These are phyloP conservation scores for Ataeniobius toweri DNA, from an alignment of 2,797 vertebrate species.

Conservation along the genomic window DNA sequence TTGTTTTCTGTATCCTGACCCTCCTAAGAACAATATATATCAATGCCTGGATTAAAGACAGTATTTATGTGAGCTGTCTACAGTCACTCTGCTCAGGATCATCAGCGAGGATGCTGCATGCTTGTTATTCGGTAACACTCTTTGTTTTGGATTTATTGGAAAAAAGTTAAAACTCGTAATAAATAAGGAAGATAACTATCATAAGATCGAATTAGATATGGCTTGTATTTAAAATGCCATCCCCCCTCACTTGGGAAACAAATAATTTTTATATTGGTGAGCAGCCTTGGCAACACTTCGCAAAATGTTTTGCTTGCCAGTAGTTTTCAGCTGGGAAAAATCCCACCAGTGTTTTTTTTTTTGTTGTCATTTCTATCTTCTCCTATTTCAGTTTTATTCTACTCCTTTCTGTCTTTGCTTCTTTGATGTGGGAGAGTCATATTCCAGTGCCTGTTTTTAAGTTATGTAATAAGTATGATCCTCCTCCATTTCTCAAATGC, in stretches of 20 bases:
- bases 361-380: background rate
- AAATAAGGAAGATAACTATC: background rate
- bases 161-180: background rate
- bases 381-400: background rate
- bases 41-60: background rate
- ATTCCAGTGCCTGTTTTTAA: background rate
- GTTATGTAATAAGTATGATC: background rate
- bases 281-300: background rate
- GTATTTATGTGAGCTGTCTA: slow-evolving; percentile 2
- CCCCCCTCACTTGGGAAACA: background rate
- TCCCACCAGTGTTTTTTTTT: background rate
- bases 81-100: background rate
- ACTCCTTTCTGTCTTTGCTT: background rate
- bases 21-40: background rate
- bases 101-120: background rate
- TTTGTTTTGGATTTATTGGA: slow-evolving; percentile 1
- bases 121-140: background rate
- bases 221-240: background rate
- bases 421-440: background rate
- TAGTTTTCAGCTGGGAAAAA: background rate
- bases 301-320: background rate
- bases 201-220: background rate
- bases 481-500: background rate
- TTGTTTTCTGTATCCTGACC: background rate
- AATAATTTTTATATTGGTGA: background rate